A percentile compares a stretch with the other conserved stretches of the same genome.
These are phyloP conservation scores for Micoletzkya japonica DNA, from an alignment of 2,888 invertebrate genomes.

Conservation along the genomic window DNA sequence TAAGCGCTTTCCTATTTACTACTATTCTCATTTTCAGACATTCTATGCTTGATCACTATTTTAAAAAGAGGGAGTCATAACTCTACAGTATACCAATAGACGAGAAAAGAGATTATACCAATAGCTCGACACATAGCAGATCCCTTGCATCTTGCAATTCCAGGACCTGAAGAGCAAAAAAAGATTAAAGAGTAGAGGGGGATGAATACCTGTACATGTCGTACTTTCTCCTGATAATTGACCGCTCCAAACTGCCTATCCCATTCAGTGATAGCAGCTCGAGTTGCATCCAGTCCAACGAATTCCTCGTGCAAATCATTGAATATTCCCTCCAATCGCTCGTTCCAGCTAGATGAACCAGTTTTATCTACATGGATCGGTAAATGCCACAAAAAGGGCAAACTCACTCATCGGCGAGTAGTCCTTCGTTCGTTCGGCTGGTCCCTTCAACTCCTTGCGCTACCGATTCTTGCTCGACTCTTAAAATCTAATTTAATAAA, in stretches of 20 bases:
- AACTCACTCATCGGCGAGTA: too few species aligned
- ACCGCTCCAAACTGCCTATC: not conserved
- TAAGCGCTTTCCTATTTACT: not conserved
- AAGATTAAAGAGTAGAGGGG: not conserved
- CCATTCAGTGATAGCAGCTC: not conserved
- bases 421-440: too few species aligned
- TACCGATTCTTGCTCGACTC: too few species aligned
- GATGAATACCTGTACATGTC: not conserved
- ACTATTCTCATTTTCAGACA: not conserved
- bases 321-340: too few species aligned
- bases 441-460: too few species aligned
- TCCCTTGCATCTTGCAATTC: slow-evolving; percentile 4
- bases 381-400: too few species aligned
- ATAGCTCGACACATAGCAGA: not conserved
- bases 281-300: too few species aligned
- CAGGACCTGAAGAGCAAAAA: not conserved
- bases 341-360: too few species aligned
- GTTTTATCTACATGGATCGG: too few species aligned
- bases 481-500: too few species aligned
- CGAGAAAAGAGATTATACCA: not conserved
- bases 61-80: not conserved
- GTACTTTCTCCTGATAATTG: not conserved
- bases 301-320: too few species aligned
- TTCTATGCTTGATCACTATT: not conserved
- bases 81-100: not conserved